Evolutionary conservation across 2,888 invertebrate genomes (phyloP).

Genomic region (Piscicola geometra): DNA sequence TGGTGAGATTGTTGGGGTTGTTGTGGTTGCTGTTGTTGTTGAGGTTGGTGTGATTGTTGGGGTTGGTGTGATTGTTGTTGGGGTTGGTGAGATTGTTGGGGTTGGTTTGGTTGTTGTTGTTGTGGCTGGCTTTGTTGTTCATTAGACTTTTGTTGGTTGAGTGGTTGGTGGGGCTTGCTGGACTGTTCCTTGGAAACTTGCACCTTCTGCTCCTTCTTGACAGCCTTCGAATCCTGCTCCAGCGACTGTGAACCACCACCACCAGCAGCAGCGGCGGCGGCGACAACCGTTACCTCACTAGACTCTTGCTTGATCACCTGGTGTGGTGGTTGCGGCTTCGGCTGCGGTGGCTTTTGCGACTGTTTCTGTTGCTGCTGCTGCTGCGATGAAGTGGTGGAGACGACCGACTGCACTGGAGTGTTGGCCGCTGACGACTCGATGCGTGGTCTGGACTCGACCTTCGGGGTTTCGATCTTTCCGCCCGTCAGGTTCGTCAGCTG

Average conservation of each 20-base stretch:
- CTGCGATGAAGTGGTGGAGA: conserved; percentile 22
- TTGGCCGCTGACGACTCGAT: conserved; percentile 28
- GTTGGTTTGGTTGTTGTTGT: background rate
- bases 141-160: background rate
- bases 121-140: conserved; percentile 11
- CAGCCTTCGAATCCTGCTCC: conserved; percentile 21
- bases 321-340: background rate
- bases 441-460: conserved; percentile 17
- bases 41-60: background rate
- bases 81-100: background rate
- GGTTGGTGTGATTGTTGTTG: conserved; percentile 15
- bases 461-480: conserved; percentile 25
- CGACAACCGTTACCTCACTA: conserved; percentile 23
- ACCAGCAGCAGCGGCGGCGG: conserved; percentile 25
- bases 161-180: conserved; percentile 22
- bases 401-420: background rate
- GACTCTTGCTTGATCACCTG: background rate
- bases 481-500: conserved; percentile 37
- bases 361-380: conserved; percentile 35
- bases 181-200: conserved; percentile 8
- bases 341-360: conserved; percentile 35
- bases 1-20: conserved; percentile 26
- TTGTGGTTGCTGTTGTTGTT: conserved; percentile 25
- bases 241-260: conserved; percentile 30
- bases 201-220: background rate